Conservation (phyloP, 92 coral and sea anemone genomes). For the Phenganax stokvisi region DNA sequence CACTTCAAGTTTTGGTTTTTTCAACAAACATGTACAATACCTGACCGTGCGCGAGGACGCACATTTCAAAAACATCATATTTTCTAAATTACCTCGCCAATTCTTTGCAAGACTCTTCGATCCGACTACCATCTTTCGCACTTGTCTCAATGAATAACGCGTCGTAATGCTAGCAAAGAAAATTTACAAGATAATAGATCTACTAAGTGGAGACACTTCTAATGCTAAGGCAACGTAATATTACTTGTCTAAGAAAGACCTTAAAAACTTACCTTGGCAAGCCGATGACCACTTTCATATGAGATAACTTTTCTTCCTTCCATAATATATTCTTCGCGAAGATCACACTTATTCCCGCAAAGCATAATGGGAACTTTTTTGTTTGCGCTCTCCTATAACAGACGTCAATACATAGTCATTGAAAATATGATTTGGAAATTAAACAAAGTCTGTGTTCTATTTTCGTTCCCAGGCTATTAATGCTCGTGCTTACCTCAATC, state of each 20-base stretch:
- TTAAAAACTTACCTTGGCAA: conserved; percentile 9
- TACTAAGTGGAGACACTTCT: neutral
- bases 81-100: conserved; percentile 72
- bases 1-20: too few relatives aligned
- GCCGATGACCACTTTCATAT: conserved; percentile 13
- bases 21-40: too few relatives aligned
- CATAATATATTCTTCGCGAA: conserved; percentile 56
- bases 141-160: conserved; percentile 91
- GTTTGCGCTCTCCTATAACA: conserved; percentile 76
- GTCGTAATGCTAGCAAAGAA: conserved; percentile 58
- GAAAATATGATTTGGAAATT: neutral
- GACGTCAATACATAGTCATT: neutral
- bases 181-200: neutral
- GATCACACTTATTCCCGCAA: conserved; percentile 81
- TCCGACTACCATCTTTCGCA: conserved; percentile 81
- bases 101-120: conserved; percentile 70
- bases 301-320: conserved; percentile 56
- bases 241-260: neutral
- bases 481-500: conserved; percentile 58
- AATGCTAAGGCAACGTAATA: neutral
- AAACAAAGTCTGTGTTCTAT: neutral
- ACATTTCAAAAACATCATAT: neutral
- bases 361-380: conserved; percentile 78
- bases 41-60: neutral
- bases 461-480: neutral